Evolutionary conservation across 2,888 invertebrate species (phyloP).

Genomic region (Melipona beecheii): DNA sequence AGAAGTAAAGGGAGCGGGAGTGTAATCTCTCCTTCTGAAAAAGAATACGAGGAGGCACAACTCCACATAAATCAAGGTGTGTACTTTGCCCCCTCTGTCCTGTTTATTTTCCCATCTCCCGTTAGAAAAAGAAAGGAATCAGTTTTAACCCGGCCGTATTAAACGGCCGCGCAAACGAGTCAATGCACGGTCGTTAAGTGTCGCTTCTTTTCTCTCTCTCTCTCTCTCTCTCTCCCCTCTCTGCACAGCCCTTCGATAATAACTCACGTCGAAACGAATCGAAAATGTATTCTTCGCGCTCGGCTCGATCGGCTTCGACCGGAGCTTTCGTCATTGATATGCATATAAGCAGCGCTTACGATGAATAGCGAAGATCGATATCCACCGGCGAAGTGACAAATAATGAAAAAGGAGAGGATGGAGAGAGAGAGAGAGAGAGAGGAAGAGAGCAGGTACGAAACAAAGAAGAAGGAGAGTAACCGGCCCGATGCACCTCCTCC

Average conservation of each 20-base stretch:
- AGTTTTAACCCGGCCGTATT: conserved; percentile 9
- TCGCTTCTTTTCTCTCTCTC: neutral
- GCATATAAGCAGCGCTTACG: conserved; percentile 61
- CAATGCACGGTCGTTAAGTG: conserved; percentile 42
- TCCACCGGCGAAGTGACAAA: conserved; percentile 57
- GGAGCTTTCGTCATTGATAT: conserved; percentile 65
- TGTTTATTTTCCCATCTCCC: conserved; percentile 1
- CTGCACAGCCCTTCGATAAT: conserved; percentile 6
- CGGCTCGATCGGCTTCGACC: conserved; percentile 43
- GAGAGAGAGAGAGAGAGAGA: neutral
- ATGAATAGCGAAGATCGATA: conserved; percentile 66
- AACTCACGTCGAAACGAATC: conserved; percentile 53
- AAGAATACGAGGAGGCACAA: neutral
- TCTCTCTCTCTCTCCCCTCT: too few relatives aligned
- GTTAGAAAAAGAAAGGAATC: neutral
- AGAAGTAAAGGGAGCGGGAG: neutral
- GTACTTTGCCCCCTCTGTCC: neutral
- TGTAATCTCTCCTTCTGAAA: neutral
- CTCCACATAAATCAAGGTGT: neutral
- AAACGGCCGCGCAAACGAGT: conserved; percentile 15
- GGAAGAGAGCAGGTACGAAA: neutral
- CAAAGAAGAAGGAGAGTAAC: conserved; percentile 2
- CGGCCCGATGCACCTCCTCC: conserved; percentile 8
- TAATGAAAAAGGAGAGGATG: conserved; percentile 41
- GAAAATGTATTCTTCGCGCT: conserved; percentile 59